Evolutionary conservation across 2,113 vertebrate species (phyloP), one percentile per base, ranked within the genome.

Genomic region (Cheilinus undulatus): DNA sequence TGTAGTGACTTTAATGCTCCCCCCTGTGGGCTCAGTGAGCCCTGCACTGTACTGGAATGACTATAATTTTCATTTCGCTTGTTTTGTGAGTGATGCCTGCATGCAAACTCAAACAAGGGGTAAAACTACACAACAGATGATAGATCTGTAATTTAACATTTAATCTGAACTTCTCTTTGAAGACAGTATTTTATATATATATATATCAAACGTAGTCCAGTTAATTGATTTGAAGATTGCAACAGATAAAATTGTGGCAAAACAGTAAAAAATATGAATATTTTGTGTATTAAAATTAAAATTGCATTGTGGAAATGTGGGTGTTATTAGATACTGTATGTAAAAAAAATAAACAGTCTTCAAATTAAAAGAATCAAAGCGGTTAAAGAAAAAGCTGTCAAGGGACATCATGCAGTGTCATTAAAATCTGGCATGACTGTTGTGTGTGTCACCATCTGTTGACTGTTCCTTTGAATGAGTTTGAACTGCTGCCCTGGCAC

Each of bases 391-490:
- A n/a, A n/a, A n/a, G n/a, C n/a, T n/a, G n/a, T n/a, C 24, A 53
- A 72, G 10, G 40, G 13, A 23, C 46, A 1, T 0, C 10, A 51
- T 58, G 59, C 28, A 46, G 13, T 4, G 38, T 42, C 38, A 17
- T 17, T 42, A 42, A 42, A 17, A 42, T 42, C 40, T 42, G 40
- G 43, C 59, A 19, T 24, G 56, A 23, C 15, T 11, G 2, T n/a
- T 27, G 20, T 69, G n/a, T 58, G 15, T 34, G 6, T 22, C 15
- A 12, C 9, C 13, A 22, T 27, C 43, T 43, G 50, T 68, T 59
- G 2, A 30, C 66, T 69, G 50, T 46, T 61, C 24, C 38, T 56
- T 36, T 60, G 40, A 54, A 17, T 74, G 32, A 30, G 30, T 81
- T 46, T 62, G 59, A 56, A 58, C 63, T 70, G 28, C 53, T 71